Base-by-base conservation (phyloP, 2,888 invertebrate genomes). In the Rhorus exstirpatorius region DNA sequence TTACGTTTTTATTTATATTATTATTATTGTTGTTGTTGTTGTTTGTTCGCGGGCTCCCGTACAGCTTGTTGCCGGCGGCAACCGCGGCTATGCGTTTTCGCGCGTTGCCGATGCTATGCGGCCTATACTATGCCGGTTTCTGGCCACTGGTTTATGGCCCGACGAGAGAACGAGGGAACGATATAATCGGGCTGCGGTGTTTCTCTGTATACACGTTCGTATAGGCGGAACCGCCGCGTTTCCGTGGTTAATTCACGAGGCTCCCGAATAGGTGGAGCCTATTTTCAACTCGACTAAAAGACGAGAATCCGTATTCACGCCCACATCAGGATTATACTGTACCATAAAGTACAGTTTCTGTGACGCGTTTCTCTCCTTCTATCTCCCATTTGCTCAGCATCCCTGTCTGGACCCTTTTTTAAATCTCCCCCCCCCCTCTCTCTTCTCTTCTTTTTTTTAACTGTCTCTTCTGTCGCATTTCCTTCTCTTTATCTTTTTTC, bases 241-340 rank as follows among this genome's bases (percentile, higher is more conserved):
- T 12, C 1, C n/a, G 31, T 44, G 58, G 7, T 58, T 58, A 41
- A 70, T 58, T 70, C 70, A 58, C 44, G 24, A 10, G 26, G 44
- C 21, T 70, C 55, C 6, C 53, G 12, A 8, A 38, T 79, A 70
- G 82, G 82, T 68, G 82, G 82, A 79, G 81, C 70, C 70, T 82
- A 19, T 44, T 65, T 65, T 75, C n/a, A 71, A n/a, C 35, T 74
- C 68, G 38, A 44, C 74, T n/a, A n/a, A n/a, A 65, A 70, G 46
- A 26, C 49, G 55, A 17, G 10, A 41, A 58, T 49, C 58, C 49
- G 58, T 49, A 81, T 44, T 61, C 81, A 77, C 81, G 81, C 81
- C 81, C 81, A 81, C 72, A 75, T 49, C 19, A 14, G 61, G 38
- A 38, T 35, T 38, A 60, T 61, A 72, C 61, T 65, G 72, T 49